Evolutionary conservation across 2,888 invertebrate species (phyloP), one percentile per base, ranked within the genome.

Genomic region (Aquatica leii): DNA sequence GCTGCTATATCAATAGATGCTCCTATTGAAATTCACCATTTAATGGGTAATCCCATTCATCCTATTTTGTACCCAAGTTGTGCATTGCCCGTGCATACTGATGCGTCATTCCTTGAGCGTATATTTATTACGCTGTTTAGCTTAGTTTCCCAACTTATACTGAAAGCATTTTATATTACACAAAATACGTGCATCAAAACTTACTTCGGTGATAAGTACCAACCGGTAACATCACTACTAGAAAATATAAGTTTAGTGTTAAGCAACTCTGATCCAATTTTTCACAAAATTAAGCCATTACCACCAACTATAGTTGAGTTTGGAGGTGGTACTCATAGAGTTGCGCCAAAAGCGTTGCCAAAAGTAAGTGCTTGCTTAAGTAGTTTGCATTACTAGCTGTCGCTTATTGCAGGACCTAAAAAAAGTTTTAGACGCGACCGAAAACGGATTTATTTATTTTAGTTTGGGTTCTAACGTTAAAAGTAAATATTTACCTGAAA

Each of bases 181-280:
- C 24, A 24, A 24, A 2, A 24, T 4, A 6, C 24, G 6, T 24
- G 2, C 6, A 6, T 6, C 3, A 62, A 60, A 31, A 73, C 70
- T 37, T 72, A 75, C 69, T 78, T 80, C 50, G 79, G 78, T 0
- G 65, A 73, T 2, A 69, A 72, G 46, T 63, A 73, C 18, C 77
- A 78, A 1, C 17, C 63, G 12, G 14, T 74, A 2, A 11, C n/a
- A 5, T 74, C 76, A 0, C 53, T 79, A 6, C 69, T 70, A 35
- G 70, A 74, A 48, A 73, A 73, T 51, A 73, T 77, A 34, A 76
- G 74, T 57, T 71, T 80, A 76, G 40, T 79, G 18, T 78, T 81
- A 52, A 52, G 76, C 6, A 77, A 76, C 57, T 69, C 73, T 0
- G 74, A 80, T 74, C 76, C 78, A 0, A 61, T 78, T 55, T 78